Evolutionary conservation across 2,113 vertebrate genomes (phyloP).

Genomic region (Sylvia atricapilla): DNA sequence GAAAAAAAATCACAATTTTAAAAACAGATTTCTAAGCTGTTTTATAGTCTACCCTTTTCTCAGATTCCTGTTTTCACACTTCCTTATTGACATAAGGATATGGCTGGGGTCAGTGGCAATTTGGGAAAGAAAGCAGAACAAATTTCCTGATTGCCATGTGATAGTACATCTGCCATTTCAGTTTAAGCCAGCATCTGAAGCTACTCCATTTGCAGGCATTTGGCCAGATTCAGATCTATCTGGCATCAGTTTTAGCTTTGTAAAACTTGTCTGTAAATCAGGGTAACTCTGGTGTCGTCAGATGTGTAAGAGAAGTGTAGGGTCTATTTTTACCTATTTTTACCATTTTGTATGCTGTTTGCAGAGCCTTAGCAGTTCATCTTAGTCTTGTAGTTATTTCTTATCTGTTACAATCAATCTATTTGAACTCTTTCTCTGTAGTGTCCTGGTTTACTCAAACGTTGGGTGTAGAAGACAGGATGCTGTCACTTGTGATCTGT

Average conservation of each 20-base stretch:
- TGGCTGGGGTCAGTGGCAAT: slow-evolving; percentile 42
- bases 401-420: background rate
- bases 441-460: background rate
- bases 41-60: background rate
- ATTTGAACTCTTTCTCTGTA: background rate
- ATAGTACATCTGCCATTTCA: slow-evolving; percentile 42
- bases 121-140: slow-evolving; percentile 49
- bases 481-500: background rate
- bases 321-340: background rate
- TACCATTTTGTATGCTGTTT: background rate
- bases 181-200: slow-evolving; percentile 22
- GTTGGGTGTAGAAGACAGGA: background rate
- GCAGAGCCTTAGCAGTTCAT: background rate
- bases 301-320: background rate
- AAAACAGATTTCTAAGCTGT: background rate
- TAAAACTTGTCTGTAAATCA: background rate
- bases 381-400: background rate
- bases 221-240: slow-evolving; percentile 2
- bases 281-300: background rate
- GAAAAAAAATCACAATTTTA: background rate
- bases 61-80: slow-evolving; percentile 45
- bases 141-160: slow-evolving; percentile 30
- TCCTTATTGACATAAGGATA: slow-evolving; percentile 37
- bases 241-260: background rate
- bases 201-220: background rate